Evolutionary conservation across 1,140 invertebrate genomes (phyloP), one percentile per base, ranked within the genome.

Genomic region (Calliphora vicina): DNA sequence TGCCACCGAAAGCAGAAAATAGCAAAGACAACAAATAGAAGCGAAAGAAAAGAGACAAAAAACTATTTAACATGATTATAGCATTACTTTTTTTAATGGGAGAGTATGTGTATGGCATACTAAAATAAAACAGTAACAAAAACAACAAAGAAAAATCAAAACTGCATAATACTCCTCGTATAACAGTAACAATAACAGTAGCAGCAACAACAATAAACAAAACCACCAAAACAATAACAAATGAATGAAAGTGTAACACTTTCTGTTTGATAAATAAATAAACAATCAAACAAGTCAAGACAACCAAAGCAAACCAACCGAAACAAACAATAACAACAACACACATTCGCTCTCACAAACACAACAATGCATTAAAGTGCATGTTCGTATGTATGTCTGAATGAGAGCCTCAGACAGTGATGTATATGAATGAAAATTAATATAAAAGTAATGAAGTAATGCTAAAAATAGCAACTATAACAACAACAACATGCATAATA

Each of bases 231-330:
- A n/a, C n/a, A n/a, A n/a, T n/a, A n/a, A n/a, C n/a, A 80, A 81
- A 81, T 57, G 83, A 71, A 83, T 25, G 83, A 83, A 83, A 83
- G 82, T 83, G 82, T 83, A 71, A 83, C 82, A 83, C 76, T 83
- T 83, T 83, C 15, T 26, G 45, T 29, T 81, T 61, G 8, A 71
- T 57, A 50, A 67, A 20, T 42, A 81, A 81, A 61, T 26, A 81
- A 43, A n/a, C 35, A 42, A 50, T 10, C 4, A 50, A 3, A 50
- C 45, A 50, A 35, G 10, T 5, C 35, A 35, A 35, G 10, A 35
- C 5, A 35, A n/a, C n/a, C n/a, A 35, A 35, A 35, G 10, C 35
- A 35, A 35, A 35, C 35, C 35, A 35, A 35, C 6, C 35, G 35
- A 35, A 35, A 8, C 35, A 35, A 35, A 35, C 6, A 0, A 35